These are phyloP conservation scores for Sceliomorpha sp. DNA, from an alignment of 2,888 invertebrate species.

Conservation along the genomic window DNA sequence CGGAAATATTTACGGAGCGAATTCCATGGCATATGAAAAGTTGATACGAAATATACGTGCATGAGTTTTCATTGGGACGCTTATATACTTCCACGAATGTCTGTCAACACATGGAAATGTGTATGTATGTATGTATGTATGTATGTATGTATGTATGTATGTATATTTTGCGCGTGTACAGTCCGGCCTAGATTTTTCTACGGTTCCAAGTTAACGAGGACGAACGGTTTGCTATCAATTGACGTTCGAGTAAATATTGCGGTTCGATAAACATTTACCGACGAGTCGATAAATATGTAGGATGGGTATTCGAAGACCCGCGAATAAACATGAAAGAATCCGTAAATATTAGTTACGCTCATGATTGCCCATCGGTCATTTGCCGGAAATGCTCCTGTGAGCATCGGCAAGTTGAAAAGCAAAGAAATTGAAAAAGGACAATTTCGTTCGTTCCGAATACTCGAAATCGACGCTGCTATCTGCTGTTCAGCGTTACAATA, in stretches of 20 bases:
- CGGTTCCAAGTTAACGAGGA: slow-evolving; percentile 12
- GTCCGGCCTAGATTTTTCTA: slow-evolving; percentile 1
- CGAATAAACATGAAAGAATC: slow-evolving; percentile 36
- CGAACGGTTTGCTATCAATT: slow-evolving; percentile 15
- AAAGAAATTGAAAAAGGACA: no score
- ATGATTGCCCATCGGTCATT: no score
- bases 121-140: background rate
- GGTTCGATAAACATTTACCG: slow-evolving; percentile 21
- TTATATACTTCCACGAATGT: no score
- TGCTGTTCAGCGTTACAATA: no score
- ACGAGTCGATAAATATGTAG: slow-evolving; percentile 15
- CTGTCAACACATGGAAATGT: no score
- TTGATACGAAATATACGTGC: no score
- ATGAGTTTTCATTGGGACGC: no score
- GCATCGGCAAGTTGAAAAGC: slow-evolving; percentile 11
- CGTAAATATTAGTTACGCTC: slow-evolving; percentile 19
- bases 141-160: background rate
- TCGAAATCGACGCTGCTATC: no score
- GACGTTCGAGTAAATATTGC: slow-evolving; percentile 20
- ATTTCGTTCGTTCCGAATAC: no score
- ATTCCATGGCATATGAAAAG: no score
- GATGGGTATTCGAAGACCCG: slow-evolving; percentile 10
- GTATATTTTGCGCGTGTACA: no score
- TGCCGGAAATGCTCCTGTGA: slow-evolving; percentile 10
- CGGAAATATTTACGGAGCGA: no score